These are phyloP conservation scores for Cybosia mesomella DNA, from an alignment of 2,888 invertebrate species.

Conservation along the genomic window DNA sequence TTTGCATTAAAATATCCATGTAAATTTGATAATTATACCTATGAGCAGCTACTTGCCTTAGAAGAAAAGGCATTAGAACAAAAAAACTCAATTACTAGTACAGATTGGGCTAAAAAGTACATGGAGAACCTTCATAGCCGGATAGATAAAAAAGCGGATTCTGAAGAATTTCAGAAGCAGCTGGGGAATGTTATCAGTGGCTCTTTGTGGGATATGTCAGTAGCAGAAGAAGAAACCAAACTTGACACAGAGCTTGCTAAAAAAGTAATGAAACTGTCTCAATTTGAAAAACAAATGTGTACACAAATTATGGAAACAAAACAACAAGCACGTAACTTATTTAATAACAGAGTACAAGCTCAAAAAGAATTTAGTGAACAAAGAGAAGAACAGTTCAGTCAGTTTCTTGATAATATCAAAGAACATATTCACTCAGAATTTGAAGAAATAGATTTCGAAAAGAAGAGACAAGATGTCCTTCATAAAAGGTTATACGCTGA, in stretches of 20 bases:
- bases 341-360: constrained; percentile 83
- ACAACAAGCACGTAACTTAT: constrained; percentile 85
- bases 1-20: constrained; percentile 72
- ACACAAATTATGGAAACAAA: constrained; percentile 88
- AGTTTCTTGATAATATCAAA: constrained; percentile 76
- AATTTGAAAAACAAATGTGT: constrained; percentile 89
- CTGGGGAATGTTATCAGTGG: constrained; percentile 80
- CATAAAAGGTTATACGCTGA: constrained; percentile 85
- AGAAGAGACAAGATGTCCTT: constrained; percentile 81
- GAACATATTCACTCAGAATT: constrained; percentile 79
- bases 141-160: constrained; percentile 72
- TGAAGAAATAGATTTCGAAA: constrained; percentile 85
- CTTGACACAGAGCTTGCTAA: constrained; percentile 83
- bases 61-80: constrained; percentile 67
- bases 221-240: constrained; percentile 83
- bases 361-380: constrained; percentile 82
- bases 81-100: constrained; percentile 64
- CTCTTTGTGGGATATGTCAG: constrained; percentile 84
- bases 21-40: constrained; percentile 74
- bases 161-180: constrained; percentile 81
- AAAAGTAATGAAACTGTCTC: constrained; percentile 87
- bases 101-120: constrained; percentile 80
- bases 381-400: constrained; percentile 80
- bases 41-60: constrained; percentile 71
- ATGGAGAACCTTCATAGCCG: constrained; percentile 82